Evolutionary conservation across 2,888 invertebrate genomes (phyloP), one percentile per base, ranked within the genome.

Genomic region (Acanthococcus lagerstroemiae): DNA sequence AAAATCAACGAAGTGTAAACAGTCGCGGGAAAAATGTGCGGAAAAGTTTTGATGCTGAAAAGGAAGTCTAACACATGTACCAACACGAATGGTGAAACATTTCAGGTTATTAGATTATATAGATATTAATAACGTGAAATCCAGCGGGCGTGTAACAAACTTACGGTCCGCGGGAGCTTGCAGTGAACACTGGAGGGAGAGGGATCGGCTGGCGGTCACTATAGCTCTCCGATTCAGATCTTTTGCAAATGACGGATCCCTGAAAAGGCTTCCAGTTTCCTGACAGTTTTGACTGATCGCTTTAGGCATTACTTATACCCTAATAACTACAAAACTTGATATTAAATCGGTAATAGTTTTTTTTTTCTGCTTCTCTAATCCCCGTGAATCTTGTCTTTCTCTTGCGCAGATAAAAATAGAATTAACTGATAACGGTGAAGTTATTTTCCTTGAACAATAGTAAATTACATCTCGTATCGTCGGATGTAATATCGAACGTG

Each of bases 261-360:
- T 45, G 58, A 44, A 46, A 60, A 46, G 17, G 60, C 46, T 60
- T 60, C 46, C 46, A 46, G 60, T 30, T 46, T 46, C 17, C 60
- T 60, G 60, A 60, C 60, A 60, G 60, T 60, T 60, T 60, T 60
- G 60, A 60, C 60, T 60, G 60, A 60, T 60, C 48, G 46, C 46
- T 60, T 48, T 48, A 48, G 48, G 60, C 48, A 46, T 60, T 60
- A 60, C 48, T 46, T 46, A 48, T 24, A 60, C 60, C 19, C 60
- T 46, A 48, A 60, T 60, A 60, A 48, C 60, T n/a, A 4, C 7
- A 37, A 37, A 45, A 45, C 46, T 45, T 45, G 46, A 45, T 17
- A 45, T 45, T 45, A 45, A 45, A 17, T n/a, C 15, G 46, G 15
- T 15, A n/a, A n/a, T n/a, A n/a, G n/a, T n/a, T n/a, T n/a, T 17